Evolutionary conservation across 2,888 invertebrate species (phyloP).

Genomic region (Sylvicola fuscatus): DNA sequence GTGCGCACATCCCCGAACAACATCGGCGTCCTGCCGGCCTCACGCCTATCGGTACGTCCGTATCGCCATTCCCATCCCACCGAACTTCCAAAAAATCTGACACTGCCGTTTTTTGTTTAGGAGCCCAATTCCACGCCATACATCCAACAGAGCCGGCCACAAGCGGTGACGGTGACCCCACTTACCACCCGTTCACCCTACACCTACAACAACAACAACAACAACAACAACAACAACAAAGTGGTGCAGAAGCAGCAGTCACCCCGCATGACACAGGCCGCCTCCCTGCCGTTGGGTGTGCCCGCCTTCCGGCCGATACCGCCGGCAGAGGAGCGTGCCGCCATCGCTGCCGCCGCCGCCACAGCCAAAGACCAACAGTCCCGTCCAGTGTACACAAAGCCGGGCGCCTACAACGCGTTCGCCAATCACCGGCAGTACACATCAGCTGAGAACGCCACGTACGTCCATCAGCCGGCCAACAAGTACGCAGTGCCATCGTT

Average conservation of each 20-base stretch:
- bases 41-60: constrained; percentile 13
- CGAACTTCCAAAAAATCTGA: not conserved
- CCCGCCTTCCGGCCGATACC: constrained; percentile 67
- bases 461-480: constrained; percentile 15
- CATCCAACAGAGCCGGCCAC: constrained; percentile 19
- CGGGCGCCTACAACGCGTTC: too few relatives aligned
- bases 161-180: constrained; percentile 13
- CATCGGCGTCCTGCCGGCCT: constrained; percentile 18
- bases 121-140: constrained; percentile 16
- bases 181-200: constrained; percentile 8
- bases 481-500: constrained; percentile 33
- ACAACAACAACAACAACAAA: constrained; percentile 4
- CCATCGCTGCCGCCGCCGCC: too few relatives aligned
- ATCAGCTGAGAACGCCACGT: too few relatives aligned
- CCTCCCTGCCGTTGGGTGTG: constrained; percentile 36
- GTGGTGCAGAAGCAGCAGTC: constrained; percentile 2
- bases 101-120: too few relatives aligned
- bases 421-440: not conserved
- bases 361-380: too few relatives aligned
- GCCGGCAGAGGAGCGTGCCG: constrained; percentile 3
- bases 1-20: constrained; percentile 31
- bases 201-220: constrained; percentile 1
- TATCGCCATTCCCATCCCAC: not conserved
- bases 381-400: too few relatives aligned
- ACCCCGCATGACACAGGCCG: constrained; percentile 27